Evolutionary conservation across 1,140 invertebrate genomes (phyloP), one percentile per base, ranked within the genome.

Genomic region (Brachionus sp.): DNA sequence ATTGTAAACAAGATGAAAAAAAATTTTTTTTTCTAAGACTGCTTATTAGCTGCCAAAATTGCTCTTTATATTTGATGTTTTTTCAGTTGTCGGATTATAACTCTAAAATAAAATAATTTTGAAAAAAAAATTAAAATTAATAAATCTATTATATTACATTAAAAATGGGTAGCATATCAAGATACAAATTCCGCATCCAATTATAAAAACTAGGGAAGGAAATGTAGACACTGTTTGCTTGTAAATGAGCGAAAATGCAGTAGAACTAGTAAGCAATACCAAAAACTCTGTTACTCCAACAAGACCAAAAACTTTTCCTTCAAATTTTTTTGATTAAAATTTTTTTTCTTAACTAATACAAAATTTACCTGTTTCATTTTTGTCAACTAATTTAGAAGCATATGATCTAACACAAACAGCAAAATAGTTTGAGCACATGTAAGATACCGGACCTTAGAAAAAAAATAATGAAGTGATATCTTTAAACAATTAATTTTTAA

Each of bases 341-440:
- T 29, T 9, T 16, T 77, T 16, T 25, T 29, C 23, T 29, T 5
- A 23, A 39, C 7, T 75, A 23, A 9, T 42, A 75, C 23, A 33
- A 75, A 37, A 35, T 23, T 78, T 78, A 53, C 77, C 77, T 12
- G 77, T 80, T 16, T 80, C 77, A 44, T 35, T 80, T 62, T 80
- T 66, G 13, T 80, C 62, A 6, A 80, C 77, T 19, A 80, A 23
- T 50, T 80, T 80, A 6, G 77, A 80, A 57, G 77, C 77, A 44
- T 62, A 80, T 19, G 62, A 66, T 29, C 77, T 57, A 5, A 80
- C 50, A 66, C 62, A 62, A 5, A 80, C 77, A n/a, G 39, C 62
- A 80, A 62, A 80, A 66, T 80, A 80, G 5, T 80, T 80, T 10
- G 77, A 80, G 19, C 33, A 80, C 77, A 80, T 80, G 25, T 80